These are phyloP conservation scores for Leptosomus discolor DNA, from an alignment of 2,113 vertebrate species.

Conservation along the genomic window DNA sequence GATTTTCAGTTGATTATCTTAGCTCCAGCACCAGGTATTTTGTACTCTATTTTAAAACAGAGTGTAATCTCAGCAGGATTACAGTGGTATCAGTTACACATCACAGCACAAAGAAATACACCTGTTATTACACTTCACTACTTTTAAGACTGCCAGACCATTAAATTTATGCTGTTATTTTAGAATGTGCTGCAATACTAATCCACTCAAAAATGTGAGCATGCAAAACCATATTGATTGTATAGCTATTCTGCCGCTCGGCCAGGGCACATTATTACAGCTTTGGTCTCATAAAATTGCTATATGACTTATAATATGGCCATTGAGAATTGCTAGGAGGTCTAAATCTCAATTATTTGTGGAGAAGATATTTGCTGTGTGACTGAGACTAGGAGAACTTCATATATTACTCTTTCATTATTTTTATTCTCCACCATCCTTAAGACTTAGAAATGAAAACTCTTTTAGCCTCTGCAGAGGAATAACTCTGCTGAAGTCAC, in stretches of 20 bases:
- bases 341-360: not conserved
- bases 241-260: not conserved
- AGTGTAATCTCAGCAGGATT: conserved; percentile 11
- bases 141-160: conserved; percentile 21
- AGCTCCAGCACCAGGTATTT: not conserved
- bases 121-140: not conserved
- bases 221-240: not conserved
- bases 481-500: not conserved
- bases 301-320: not conserved
- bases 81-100: not conserved
- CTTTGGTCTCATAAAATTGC: conserved; percentile 11
- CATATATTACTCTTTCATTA: not conserved
- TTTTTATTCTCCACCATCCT: not conserved
- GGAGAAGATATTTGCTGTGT: not conserved
- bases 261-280: not conserved
- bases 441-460: not conserved
- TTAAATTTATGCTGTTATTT: conserved; percentile 9
- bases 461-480: not conserved
- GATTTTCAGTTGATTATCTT: not conserved
- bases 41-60: conserved; percentile 15
- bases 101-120: conserved; percentile 12
- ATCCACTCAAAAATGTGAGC: not conserved
- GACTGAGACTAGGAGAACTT: not conserved
- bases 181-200: not conserved
- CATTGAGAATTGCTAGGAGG: not conserved